A percentile compares a stretch with the other conserved stretches of the same genome.
These are phyloP conservation scores for Lepilemur ruficaudatus DNA, from an alignment of 2,797 vertebrate species.

Conservation along the genomic window DNA sequence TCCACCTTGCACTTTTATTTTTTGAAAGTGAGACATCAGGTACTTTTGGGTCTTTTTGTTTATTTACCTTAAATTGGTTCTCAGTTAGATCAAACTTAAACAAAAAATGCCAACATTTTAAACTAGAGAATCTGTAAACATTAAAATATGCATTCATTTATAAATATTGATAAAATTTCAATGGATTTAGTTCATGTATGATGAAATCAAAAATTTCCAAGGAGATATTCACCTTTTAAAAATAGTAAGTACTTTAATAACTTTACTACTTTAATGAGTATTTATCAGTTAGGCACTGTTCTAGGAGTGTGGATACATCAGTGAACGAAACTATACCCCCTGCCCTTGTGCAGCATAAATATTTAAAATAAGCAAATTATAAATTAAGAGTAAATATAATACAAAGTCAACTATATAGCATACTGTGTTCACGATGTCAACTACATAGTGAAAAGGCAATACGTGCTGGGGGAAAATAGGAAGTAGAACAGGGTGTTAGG, in stretches of 20 bases:
- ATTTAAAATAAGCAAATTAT: background rate
- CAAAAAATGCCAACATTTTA: background rate
- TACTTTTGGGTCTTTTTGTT: background rate
- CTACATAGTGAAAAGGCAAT: background rate
- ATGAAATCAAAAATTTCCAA: background rate
- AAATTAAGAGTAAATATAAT: background rate
- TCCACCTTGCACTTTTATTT: background rate
- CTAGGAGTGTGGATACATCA: background rate
- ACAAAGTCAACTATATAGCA: background rate
- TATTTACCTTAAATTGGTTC: background rate
- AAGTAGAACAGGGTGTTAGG: background rate
- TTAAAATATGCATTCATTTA: background rate
- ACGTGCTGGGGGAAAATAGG: background rate
- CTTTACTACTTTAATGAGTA: background rate
- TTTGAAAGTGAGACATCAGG: background rate
- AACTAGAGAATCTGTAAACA: background rate
- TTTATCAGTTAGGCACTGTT: background rate
- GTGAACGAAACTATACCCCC: background rate
- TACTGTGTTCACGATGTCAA: background rate
- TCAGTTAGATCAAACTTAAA: background rate
- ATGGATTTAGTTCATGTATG: background rate
- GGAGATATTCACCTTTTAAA: background rate
- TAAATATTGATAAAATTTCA: background rate
- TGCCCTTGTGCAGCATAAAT: background rate
- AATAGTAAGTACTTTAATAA: background rate